Conservation (phyloP, 2,888 invertebrate species). For the Anoncus sp. region DNA sequence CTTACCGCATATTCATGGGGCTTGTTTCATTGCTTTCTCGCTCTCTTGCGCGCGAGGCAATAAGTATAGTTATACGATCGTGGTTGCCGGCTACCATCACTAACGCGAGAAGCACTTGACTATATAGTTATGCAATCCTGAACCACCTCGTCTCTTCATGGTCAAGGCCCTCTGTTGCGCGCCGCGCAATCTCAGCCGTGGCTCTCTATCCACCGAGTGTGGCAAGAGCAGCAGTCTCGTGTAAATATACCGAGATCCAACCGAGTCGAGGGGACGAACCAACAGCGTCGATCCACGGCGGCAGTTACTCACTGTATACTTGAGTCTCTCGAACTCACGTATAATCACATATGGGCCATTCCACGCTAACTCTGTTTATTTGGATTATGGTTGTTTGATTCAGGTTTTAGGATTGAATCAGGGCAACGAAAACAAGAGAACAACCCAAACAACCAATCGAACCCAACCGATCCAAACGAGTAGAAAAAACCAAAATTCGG, state of each 20-base stretch:
- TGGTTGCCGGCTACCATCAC: constrained; percentile 53
- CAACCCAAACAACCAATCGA: too few relatives aligned
- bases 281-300: constrained; percentile 40
- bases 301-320: constrained; percentile 39
- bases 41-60: constrained; percentile 56
- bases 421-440: too few relatives aligned
- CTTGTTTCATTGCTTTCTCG: constrained; percentile 10
- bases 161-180: constrained; percentile 77
- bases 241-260: constrained; percentile 2
- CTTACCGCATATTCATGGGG: constrained; percentile 40
- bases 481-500: too few relatives aligned
- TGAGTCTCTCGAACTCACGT: constrained; percentile 7
- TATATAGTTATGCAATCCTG: constrained; percentile 79
- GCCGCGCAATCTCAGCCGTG: constrained; percentile 57
- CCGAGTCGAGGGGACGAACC: constrained; percentile 22
- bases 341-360: background rate
- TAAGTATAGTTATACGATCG: constrained; percentile 65
- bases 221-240: constrained; percentile 37
- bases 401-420: background rate
- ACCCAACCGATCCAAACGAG: too few relatives aligned
- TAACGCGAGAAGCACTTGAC: constrained; percentile 69
- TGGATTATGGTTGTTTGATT: background rate
- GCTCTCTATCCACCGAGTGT: constrained; percentile 32
- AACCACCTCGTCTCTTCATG: constrained; percentile 76
- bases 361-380: background rate